Evolutionary conservation across 2,797 vertebrate species (phyloP).

Genomic region (Limnodromus scolopaceus): DNA sequence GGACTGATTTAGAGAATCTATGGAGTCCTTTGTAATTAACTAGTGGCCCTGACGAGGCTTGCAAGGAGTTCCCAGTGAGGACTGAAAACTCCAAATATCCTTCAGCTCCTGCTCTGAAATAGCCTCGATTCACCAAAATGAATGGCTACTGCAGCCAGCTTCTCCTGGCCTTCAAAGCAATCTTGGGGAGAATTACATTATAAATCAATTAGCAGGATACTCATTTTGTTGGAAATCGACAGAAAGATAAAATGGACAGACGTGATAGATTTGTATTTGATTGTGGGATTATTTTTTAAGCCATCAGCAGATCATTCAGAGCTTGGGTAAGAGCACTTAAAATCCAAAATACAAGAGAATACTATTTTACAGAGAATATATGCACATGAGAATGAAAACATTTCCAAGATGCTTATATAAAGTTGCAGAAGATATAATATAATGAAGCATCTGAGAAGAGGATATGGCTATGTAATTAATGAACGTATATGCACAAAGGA

Average conservation of each 20-base stretch:
- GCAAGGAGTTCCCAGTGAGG: not conserved
- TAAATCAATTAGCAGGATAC: not conserved
- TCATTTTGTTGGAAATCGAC: not conserved
- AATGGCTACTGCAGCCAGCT: not conserved
- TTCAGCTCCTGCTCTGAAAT: not conserved
- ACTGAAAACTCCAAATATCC: not conserved
- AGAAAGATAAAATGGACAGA: conserved; percentile 1
- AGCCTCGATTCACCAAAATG: not conserved
- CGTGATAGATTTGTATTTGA: conserved; percentile 17
- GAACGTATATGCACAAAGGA: not conserved
- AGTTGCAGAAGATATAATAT: not conserved
- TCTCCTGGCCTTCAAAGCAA: not conserved
- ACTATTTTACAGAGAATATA: not conserved
- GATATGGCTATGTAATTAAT: not conserved
- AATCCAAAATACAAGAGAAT: not conserved
- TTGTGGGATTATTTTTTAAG: conserved; percentile 26
- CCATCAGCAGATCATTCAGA: conserved; percentile 23
- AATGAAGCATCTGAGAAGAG: not conserved
- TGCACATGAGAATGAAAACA: not conserved
- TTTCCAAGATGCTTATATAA: not conserved
- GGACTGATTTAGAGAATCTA: not conserved
- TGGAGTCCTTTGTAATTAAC: not conserved
- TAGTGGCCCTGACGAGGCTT: not conserved
- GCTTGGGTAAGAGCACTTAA: not conserved
- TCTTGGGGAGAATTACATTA: not conserved